Evolutionary conservation across 2,113 vertebrate genomes (phyloP), one percentile per base, ranked within the genome.

Genomic region (pig (Sus scrofa)): DNA sequence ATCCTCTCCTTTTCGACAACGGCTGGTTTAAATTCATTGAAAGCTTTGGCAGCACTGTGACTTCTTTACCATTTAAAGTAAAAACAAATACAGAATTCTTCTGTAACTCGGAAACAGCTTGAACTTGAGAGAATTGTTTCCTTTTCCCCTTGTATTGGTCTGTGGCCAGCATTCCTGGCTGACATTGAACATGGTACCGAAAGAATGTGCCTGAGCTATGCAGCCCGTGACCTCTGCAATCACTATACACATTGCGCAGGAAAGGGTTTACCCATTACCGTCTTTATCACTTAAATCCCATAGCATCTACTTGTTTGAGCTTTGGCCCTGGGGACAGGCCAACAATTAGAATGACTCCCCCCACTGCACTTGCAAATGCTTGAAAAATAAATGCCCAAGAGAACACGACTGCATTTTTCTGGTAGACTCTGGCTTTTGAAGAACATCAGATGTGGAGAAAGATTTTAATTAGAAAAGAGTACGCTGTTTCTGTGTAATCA

Each of bases 221-320:
- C 54, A 83, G 78, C 70, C 58, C 4, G 27, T 94, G 97, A 96
- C 97, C 94, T 97, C 94, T 62, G 58, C 44, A 71, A n/a, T 62
- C 63, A 34, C 54, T 32, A 10, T 34, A 2, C 7, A 32, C 7
- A 0, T 67, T 83, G 32, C 27, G 22, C 13, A 10, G 77, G 26
- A 16, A 54, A 24, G n/a, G 32, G 71, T 91, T 97, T 86, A 74
- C 32, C 58, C 12, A 10, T 20, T 54, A 0, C 54, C 18, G 85
- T 70, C 78, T 58, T 75, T 37, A 62, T 32, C 88, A 32, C 67
- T 78, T 58, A 4, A n/a, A 52, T 37, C 62, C 7, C 1, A 20
- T 71, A 56, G 26, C 52, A 20, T 50, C 67, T 32, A 3, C 63
- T 94, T 70, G 39, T 67, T 93, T 82, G 22, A 56, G 79, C 52